phyloP scores from a whole-genome alignment of 2,797 vertebrate species.

The Thunnus albacares region DNA sequence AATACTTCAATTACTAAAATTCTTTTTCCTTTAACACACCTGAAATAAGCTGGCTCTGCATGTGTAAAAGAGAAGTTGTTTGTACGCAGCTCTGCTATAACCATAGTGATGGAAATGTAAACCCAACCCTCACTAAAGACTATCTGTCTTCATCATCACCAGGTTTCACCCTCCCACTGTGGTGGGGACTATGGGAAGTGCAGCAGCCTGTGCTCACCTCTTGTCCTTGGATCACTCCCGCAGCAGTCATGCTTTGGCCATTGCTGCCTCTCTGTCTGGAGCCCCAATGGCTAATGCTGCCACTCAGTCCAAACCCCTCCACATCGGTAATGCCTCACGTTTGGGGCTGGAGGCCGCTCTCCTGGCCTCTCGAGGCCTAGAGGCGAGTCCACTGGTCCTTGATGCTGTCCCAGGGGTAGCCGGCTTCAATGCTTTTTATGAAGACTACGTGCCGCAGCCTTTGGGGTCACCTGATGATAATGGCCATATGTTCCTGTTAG shows the following conservation, averaged over 20 bases:
- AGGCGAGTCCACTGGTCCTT: slow-evolving; percentile 88
- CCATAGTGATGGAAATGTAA: neutral
- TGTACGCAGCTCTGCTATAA: neutral
- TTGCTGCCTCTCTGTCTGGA: slow-evolving; percentile 90
- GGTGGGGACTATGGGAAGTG: slow-evolving; percentile 92
- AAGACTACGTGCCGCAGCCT: slow-evolving; percentile 85
- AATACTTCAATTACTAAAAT: slow-evolving; percentile 50
- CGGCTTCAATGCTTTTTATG: slow-evolving; percentile 90
- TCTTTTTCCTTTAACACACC: slow-evolving; percentile 44
- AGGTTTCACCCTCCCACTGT: slow-evolving; percentile 94
- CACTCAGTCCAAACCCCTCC: slow-evolving; percentile 91
- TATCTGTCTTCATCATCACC: slow-evolving; percentile 17
- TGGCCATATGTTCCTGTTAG: slow-evolving; percentile 86
- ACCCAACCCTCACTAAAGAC: too few species aligned
- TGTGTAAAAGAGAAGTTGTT: neutral
- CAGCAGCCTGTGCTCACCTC: slow-evolving; percentile 89
- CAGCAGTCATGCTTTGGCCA: slow-evolving; percentile 89
- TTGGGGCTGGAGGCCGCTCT: slow-evolving; percentile 91
- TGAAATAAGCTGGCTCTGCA: slow-evolving; percentile 31
- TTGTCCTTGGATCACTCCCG: slow-evolving; percentile 83
- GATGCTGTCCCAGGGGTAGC: slow-evolving; percentile 88
- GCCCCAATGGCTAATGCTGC: slow-evolving; percentile 94
- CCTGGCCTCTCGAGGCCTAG: slow-evolving; percentile 89
- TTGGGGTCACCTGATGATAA: slow-evolving; percentile 69
- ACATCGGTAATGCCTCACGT: slow-evolving; percentile 90